Conservation (phyloP, 2,113 vertebrate species). For the Solea solea region DNA sequence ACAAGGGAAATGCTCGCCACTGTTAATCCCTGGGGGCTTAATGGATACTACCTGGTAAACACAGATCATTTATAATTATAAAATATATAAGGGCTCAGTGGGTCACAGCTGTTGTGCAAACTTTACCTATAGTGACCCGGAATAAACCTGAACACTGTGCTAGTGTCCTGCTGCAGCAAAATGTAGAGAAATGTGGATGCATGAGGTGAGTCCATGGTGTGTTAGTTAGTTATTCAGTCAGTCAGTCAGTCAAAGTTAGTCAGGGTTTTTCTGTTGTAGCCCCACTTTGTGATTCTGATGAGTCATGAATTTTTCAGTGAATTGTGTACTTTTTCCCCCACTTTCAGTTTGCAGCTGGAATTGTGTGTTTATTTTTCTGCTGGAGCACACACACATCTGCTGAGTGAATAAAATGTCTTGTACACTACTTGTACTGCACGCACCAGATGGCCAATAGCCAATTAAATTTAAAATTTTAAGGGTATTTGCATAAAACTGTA, state of each 20-base stretch:
- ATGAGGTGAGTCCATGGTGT: neutral
- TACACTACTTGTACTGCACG: neutral
- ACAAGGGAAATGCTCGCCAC: neutral
- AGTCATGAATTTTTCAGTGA: no score
- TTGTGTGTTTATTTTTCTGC: neutral
- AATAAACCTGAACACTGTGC: neutral
- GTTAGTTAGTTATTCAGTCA: neutral
- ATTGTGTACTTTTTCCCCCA: neutral
- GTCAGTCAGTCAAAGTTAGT: neutral
- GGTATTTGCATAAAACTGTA: neutral
- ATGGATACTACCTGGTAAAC: neutral
- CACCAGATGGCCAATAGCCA: neutral
- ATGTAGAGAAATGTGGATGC: neutral
- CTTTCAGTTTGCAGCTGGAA: neutral
- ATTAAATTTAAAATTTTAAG: neutral
- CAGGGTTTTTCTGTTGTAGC: neutral
- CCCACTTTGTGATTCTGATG: no score
- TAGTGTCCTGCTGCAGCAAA: neutral
- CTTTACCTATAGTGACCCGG: neutral
- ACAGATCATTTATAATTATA: neutral
- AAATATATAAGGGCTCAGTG: neutral
- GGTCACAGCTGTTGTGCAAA: neutral
- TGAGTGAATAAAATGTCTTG: neutral
- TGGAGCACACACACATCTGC: neutral
- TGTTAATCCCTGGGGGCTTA: neutral